Evolutionary conservation across 2,113 vertebrate genomes (phyloP), one percentile per base, ranked within the genome.

Genomic region (Balaenoptera acutorostrata): DNA sequence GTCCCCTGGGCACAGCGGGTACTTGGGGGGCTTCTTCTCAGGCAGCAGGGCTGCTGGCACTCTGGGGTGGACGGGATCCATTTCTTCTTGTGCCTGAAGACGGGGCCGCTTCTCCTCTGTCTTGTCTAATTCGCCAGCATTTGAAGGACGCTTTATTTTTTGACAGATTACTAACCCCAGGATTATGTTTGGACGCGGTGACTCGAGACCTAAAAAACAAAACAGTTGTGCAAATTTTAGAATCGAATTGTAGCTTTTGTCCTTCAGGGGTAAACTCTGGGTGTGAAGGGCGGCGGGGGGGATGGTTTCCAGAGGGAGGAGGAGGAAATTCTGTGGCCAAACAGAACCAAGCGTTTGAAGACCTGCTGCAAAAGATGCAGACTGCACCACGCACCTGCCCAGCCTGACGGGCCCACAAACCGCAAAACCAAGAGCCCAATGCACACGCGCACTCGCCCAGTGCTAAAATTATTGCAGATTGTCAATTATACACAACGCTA

Each of bases 131-230:
- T 99, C 99, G 6, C 97, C 94, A 3, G 96, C 90, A 46, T 17
- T 74, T 64, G 98, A 98, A 23, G 98, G 98, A 74, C 99, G 99
- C 86, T 99, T 99, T 52, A 97, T 88, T 93, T 99, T 99, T 94
- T 99, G 99, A 97, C 99, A 99, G 94, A 99, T 99, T 23, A 99
- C 99, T 80, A 99, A 96, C 59, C 99, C 99, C 46, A 99, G 99
- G 94, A 99, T 99, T 88, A 99, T 98, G 98, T 99, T 99, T 7
- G 99, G 99, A 74, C 99, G 99, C 20, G 99, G 99, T 57, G 99
- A 98, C 97, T 99, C 99, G 83, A 99, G 99, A 77, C 99, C 99
- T 99, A 98, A 27, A 98, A 99, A 49, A 98, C 93, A 98, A 80
- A 97, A 2, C 3, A 18, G 33, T 57, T 41, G 78, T 44, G 44